phyloP scores from a whole-genome alignment of 2,113 vertebrate genomes.

The Ptyas mucosa region DNA sequence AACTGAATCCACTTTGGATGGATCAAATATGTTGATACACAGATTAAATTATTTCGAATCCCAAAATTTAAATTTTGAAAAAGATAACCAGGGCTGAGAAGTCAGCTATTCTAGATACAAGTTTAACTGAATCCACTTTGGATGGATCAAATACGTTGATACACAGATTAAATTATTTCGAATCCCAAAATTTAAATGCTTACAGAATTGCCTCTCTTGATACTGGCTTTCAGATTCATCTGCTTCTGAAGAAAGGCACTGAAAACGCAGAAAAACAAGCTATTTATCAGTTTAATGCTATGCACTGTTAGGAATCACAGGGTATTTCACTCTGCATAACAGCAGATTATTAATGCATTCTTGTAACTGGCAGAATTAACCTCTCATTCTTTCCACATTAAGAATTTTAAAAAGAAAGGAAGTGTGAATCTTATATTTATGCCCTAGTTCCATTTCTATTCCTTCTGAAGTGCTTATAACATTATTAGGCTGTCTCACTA shows the following conservation, averaged over 20 bases:
- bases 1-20: neutral
- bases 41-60: neutral
- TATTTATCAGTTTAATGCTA: neutral
- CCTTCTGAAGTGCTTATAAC: neutral
- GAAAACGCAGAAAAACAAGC: neutral
- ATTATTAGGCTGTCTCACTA: neutral
- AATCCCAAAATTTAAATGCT: neutral
- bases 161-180: neutral
- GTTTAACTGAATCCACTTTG: neutral
- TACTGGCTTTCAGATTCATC: neutral
- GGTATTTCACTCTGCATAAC: neutral
- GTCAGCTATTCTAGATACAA: slow-evolving; percentile 4
- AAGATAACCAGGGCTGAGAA: slow-evolving; percentile 5
- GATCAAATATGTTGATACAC: neutral
- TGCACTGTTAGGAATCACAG: neutral
- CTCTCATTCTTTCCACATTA: neutral
- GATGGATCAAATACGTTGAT: neutral
- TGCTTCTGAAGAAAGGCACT: neutral
- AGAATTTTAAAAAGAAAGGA: neutral
- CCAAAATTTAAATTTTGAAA: neutral
- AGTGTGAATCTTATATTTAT: neutral
- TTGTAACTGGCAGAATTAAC: neutral
- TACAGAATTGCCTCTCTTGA: neutral
- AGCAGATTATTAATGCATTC: neutral
- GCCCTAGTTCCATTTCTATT: neutral